Evolutionary conservation across 2,113 vertebrate genomes (phyloP).

Genomic region (Trochalopteron elliotii): DNA sequence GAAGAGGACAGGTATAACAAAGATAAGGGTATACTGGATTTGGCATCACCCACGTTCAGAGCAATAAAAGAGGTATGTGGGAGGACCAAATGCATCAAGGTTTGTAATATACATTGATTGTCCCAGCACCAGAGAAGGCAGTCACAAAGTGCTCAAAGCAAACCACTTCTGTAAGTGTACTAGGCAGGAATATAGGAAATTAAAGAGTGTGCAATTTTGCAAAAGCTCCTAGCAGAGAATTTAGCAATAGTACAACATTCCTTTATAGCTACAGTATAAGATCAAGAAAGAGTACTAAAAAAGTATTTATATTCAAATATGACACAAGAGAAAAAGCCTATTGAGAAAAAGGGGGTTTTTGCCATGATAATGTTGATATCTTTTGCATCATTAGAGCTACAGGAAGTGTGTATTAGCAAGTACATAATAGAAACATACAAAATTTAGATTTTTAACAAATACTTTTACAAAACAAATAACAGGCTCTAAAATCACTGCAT

Average conservation of each 20-base stretch:
- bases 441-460: not conserved
- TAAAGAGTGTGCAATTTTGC: not conserved
- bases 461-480: not conserved
- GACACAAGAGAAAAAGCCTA: not conserved
- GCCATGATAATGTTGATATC: not conserved
- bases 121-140: not conserved
- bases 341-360: not conserved
- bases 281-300: not conserved
- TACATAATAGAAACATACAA: not conserved
- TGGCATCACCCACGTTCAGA: not conserved
- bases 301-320: not conserved
- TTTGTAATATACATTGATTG: not conserved
- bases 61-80: not conserved
- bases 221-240: not conserved
- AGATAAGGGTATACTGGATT: not conserved
- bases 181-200: not conserved
- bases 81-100: not conserved
- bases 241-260: not conserved
- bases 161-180: not conserved
- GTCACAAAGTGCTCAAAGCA: not conserved
- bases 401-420: not conserved
- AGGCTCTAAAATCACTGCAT: not conserved
- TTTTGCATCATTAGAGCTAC: not conserved
- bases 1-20: not conserved
- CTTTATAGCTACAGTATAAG: not conserved